phyloP scores from a whole-genome alignment of 2,113 vertebrate genomes.

The Crotophaga sulcirostris region DNA sequence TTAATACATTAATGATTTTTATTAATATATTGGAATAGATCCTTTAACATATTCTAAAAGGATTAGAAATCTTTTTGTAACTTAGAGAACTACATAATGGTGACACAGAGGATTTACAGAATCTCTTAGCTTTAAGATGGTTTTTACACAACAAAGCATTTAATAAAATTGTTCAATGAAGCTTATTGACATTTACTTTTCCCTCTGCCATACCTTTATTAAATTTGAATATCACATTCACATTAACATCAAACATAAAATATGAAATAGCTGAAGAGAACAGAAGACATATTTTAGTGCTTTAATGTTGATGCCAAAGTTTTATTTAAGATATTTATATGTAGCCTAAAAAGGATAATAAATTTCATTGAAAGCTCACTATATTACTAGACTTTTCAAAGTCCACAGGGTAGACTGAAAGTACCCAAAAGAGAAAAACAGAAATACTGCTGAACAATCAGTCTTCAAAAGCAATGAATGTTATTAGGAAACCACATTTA shows the following conservation, averaged over 20 bases:
- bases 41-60: neutral
- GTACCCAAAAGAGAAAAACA: slow-evolving; percentile 50
- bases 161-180: slow-evolving; percentile 70
- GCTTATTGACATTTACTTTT: slow-evolving; percentile 75
- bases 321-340: slow-evolving; percentile 80
- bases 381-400: slow-evolving; percentile 68
- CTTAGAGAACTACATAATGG: neutral
- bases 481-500: slow-evolving; percentile 69
- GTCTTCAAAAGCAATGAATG: slow-evolving; percentile 64
- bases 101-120: slow-evolving; percentile 62
- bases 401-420: slow-evolving; percentile 64
- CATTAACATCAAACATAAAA: slow-evolving; percentile 79
- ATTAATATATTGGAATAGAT: neutral
- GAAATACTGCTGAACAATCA: slow-evolving; percentile 72
- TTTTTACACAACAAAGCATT: slow-evolving; percentile 65
- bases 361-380: slow-evolving; percentile 75
- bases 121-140: slow-evolving; percentile 54
- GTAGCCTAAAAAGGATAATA: slow-evolving; percentile 76
- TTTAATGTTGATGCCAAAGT: slow-evolving; percentile 72
- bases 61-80: slow-evolving; percentile 39
- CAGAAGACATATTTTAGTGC: slow-evolving; percentile 75
- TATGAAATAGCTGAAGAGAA: slow-evolving; percentile 74
- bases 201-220: slow-evolving; percentile 68
- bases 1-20: neutral
- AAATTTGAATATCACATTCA: slow-evolving; percentile 69